Evolutionary conservation across 2,888 invertebrate species (phyloP), one percentile per base, ranked within the genome.

Genomic region (Melinaea menophilus): DNA sequence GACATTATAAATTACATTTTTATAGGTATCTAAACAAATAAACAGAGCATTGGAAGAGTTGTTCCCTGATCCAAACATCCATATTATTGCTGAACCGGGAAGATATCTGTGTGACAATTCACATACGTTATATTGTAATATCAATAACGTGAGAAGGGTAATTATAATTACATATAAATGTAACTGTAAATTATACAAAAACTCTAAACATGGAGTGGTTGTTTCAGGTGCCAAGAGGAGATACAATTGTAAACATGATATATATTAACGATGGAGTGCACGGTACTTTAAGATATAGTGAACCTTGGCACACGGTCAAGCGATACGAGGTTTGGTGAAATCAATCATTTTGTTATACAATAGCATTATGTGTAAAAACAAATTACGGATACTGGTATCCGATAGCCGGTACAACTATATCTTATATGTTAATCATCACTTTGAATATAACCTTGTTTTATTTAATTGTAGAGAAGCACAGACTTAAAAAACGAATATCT

Each of bases 81-180:
- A 79, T 65, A 69, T 82, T 5, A 72, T 80, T 31, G 76, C 79
- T 0, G 80, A 79, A 56, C 79, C 79, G 3, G 80, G 81, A 0
- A 63, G 79, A 58, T 82, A 80, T 48, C 41, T 81, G 7, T 72
- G 75, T 47, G 78, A 78, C 37, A 74, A 78, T 2, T 71, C 80
- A 0, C 68, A 69, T 54, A 75, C 72, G 2, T 60, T 80, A 5
- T 81, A 78, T 56, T 77, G 75, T 66, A 80, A 68, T 48, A 73
- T 81, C 34, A 73, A 65, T 57, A 76, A 75, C 33, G 67, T 78
- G 4, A 69, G 75, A 54, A 67, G 63, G 68, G 81, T 81, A 71
- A 71, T 70, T 33, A 22, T 22, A 22, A 22, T 22, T 22, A 22
- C 22, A 22, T 22, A 22, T 22, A 22, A 22, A 22, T 22, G 22